phyloP scores from a whole-genome alignment of 2,113 vertebrate species.

The Pterocles orientalis region DNA sequence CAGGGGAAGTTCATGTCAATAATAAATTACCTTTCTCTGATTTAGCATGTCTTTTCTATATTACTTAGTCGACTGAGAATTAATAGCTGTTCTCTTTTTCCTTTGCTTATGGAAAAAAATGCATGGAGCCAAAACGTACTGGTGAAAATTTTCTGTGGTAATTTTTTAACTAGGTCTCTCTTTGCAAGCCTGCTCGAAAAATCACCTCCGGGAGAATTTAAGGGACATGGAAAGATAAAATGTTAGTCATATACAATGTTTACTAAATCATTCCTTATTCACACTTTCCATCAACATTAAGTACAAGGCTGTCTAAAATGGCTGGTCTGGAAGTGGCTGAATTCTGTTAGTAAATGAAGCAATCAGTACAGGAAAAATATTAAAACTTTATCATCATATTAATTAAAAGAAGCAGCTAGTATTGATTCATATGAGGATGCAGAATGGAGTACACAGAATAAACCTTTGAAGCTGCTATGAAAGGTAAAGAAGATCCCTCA shows the following conservation, averaged over 20 bases:
- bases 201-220: neutral
- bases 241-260: neutral
- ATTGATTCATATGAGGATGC: neutral
- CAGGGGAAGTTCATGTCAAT: neutral
- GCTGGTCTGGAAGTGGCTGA: neutral
- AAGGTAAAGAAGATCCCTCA: neutral
- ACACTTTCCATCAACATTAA: neutral
- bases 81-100: neutral
- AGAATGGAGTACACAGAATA: neutral
- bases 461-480: neutral
- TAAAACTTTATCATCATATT: neutral
- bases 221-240: neutral
- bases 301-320: neutral
- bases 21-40: neutral
- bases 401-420: neutral
- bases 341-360: neutral
- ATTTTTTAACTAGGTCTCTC: neutral
- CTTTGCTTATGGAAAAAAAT: neutral
- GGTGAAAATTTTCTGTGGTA: neutral
- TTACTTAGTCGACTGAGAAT: neutral
- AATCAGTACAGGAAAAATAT: neutral
- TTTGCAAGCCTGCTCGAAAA: neutral
- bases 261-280: neutral
- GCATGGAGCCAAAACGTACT: rapidly evolving
- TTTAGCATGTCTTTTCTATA: neutral